Evolutionary conservation across 2,797 vertebrate genomes (phyloP).

Genomic region (Perodicticus potto): DNA sequence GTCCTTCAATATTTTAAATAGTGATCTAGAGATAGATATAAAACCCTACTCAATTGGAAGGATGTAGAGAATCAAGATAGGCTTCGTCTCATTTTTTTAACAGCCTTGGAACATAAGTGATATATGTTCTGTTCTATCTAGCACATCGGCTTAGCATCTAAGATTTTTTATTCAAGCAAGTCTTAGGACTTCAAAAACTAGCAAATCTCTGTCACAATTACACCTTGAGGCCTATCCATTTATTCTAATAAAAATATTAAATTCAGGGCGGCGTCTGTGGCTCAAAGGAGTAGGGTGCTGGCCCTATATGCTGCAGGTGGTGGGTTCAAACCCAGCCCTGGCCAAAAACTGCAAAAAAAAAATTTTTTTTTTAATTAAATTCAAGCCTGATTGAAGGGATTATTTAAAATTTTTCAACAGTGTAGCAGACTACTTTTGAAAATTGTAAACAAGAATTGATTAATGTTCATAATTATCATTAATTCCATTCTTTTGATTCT

Average conservation of each 20-base stretch:
- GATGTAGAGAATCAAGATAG: background rate
- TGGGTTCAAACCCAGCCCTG: no score
- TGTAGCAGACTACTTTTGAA: background rate
- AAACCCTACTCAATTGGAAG: background rate
- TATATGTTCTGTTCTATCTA: constrained; percentile 15
- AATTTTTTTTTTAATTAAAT: background rate
- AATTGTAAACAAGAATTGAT: background rate
- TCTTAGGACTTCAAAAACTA: background rate
- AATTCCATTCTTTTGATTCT: background rate
- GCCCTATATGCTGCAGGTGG: no score
- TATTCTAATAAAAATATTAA: background rate
- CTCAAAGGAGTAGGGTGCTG: no score
- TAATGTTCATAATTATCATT: background rate
- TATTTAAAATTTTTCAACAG: background rate
- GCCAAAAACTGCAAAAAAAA: no score
- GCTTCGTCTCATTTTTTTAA: background rate
- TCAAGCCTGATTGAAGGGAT: background rate
- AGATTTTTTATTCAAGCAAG: constrained; percentile 3
- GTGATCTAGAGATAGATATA: background rate
- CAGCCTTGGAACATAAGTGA: background rate
- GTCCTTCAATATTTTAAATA: background rate
- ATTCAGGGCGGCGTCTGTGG: background rate
- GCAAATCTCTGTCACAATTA: background rate
- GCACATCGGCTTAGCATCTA: background rate
- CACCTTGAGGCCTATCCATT: background rate